Conservation (phyloP, 2,113 vertebrate genomes). For the Condylura cristata region DNA sequence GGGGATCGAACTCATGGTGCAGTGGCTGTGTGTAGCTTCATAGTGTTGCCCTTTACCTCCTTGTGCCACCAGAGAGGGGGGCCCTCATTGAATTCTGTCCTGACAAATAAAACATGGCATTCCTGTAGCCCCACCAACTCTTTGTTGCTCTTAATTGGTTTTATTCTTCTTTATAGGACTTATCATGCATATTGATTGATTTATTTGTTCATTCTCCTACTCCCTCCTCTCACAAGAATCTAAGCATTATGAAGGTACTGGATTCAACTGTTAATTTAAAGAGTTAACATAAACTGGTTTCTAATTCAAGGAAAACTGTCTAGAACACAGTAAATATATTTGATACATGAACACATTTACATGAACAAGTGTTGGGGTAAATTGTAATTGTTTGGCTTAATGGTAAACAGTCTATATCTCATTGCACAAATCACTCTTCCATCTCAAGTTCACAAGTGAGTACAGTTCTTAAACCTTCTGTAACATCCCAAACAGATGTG, state of each 20-base stretch:
- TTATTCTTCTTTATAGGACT: not conserved
- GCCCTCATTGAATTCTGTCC: not conserved
- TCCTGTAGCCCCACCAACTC: not conserved
- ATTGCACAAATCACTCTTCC: not conserved
- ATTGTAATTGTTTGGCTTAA: not conserved
- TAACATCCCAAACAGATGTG: not conserved
- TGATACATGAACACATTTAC: constrained; percentile 26
- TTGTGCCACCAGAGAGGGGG: too few relatives aligned
- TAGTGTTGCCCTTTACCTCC: too few relatives aligned
- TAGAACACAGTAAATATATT: not conserved
- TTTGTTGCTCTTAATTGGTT: not conserved
- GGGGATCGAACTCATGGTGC: too few relatives aligned
- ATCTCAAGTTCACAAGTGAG: not conserved
- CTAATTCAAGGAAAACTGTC: not conserved
- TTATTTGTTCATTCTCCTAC: not conserved
- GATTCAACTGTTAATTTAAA: constrained; percentile 15
- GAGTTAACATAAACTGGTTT: not conserved
- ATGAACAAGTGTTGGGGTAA: not conserved
- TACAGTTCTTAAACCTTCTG: not conserved
- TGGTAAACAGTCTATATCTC: not conserved
- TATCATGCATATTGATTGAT: not conserved
- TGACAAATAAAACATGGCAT: not conserved
- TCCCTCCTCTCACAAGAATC: not conserved
- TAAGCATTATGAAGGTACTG: not conserved
- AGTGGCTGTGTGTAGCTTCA: too few relatives aligned